A percentile compares a stretch with the other conserved stretches of the same genome.
Evolutionary conservation across 1,140 invertebrate species (phyloP).

Genomic region (Zaprionus gabonicus): DNA sequence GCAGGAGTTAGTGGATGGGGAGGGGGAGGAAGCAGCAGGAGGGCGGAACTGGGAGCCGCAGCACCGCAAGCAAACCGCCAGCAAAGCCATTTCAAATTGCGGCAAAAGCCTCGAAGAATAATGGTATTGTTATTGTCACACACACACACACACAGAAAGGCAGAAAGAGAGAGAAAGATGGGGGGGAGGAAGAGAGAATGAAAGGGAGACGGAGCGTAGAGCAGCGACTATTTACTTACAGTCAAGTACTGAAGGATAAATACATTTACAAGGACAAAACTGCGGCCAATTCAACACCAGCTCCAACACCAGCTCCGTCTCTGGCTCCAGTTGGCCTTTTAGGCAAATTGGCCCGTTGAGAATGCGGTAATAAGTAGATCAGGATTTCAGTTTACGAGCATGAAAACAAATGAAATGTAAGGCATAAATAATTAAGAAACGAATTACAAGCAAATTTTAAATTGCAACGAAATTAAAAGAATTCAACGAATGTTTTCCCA

Average conservation of each 20-base stretch:
- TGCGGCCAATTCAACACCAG: slow-evolving; percentile 32
- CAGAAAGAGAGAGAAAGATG: background rate
- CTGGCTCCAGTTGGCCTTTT: slow-evolving; percentile 26
- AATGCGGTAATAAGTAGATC: slow-evolving; percentile 1
- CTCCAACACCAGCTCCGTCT: background rate
- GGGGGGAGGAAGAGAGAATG: background rate
- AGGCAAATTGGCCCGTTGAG: slow-evolving; percentile 41
- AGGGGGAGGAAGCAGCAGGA: background rate
- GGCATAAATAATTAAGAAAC: slow-evolving; percentile 6
- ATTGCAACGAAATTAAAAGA: background rate
- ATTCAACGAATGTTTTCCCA: background rate
- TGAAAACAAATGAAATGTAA: slow-evolving; percentile 9
- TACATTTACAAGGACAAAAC: slow-evolving; percentile 40
- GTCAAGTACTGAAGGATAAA: slow-evolving; percentile 46
- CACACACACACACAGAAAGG: slow-evolving; percentile 12
- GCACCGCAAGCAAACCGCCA: slow-evolving; percentile 40
- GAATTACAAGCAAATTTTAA: slow-evolving; percentile 1
- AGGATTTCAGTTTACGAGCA: slow-evolving; percentile 4
- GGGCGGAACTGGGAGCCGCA: slow-evolving; percentile 9
- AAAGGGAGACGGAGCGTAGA: slow-evolving; percentile 3
- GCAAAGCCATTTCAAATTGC: slow-evolving; percentile 53
- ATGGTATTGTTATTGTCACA: slow-evolving; percentile 55
- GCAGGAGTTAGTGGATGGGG: background rate
- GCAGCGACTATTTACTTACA: slow-evolving; percentile 36
- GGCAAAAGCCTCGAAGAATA: slow-evolving; percentile 56